Evolutionary conservation across 2,113 vertebrate species (phyloP).

Genomic region (Chelonoidis abingdonii): DNA sequence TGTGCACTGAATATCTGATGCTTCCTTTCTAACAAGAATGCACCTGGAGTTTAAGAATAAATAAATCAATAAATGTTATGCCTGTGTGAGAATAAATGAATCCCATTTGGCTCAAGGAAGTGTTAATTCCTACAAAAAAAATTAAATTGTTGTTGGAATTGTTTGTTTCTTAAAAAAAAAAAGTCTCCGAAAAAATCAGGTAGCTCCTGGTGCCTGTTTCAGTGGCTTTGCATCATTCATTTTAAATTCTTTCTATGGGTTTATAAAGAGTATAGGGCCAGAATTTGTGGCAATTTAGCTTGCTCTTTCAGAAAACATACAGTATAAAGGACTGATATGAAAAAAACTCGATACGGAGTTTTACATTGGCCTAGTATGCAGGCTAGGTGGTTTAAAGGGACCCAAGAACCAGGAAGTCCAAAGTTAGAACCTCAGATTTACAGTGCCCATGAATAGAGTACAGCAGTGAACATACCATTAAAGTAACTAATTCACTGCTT

Average conservation of each 20-base stretch:
- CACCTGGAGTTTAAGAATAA: not conserved
- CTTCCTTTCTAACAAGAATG: not conserved
- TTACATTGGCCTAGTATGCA: not conserved
- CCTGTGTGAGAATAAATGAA: not conserved
- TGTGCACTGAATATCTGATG: not conserved
- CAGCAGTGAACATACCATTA: not conserved
- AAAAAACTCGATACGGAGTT: not conserved
- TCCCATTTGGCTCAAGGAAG: rapidly evolving
- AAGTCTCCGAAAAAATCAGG: not conserved
- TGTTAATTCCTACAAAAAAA: not conserved
- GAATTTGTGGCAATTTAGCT: not conserved
- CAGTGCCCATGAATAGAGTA: not conserved
- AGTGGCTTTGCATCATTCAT: not conserved
- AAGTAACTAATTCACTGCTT: not conserved
- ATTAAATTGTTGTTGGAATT: not conserved
- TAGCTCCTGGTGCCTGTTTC: not conserved
- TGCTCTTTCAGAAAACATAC: not conserved
- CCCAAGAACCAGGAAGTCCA: not conserved
- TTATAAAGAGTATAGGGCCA: not conserved
- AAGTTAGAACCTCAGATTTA: not conserved
- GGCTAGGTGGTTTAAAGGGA: not conserved
- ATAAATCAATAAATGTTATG: not conserved
- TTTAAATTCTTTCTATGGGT: not conserved
- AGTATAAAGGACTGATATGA: not conserved
- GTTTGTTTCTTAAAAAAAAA: no score